Base-by-base conservation (phyloP, 1,140 invertebrate genomes). In the Macrobrachium nipponense region DNA sequence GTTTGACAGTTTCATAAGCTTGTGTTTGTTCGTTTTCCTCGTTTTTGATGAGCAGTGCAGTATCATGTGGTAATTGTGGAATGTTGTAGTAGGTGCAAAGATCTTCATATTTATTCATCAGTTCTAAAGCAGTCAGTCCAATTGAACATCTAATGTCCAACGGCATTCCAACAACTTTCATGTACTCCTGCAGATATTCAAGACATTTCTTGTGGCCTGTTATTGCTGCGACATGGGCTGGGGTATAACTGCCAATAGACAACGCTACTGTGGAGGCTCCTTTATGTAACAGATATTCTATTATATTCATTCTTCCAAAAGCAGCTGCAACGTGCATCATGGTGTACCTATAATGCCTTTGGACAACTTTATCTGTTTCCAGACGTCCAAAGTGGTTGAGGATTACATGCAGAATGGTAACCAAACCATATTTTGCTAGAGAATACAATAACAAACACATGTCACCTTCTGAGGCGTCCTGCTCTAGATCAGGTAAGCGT, bases 181-280 rank as follows among this genome's bases (percentile, higher is more conserved):
- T 43, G 15, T 18, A 73, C 8, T 17, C 72, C 36, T 44, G n/a
- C 5, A 76, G 51, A 14, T 76, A 76, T 12, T 59, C 20, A 20
- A 51, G 20, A 58, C 44, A 76, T 58, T 76, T 43, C 17, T 58
- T 76, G 44, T 76, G 73, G 7, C 73, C 73, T 11, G 36, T 58
- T n/a, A 76, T n/a, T 12, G 73, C 73, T 20, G 73, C 73, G 7
- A 76, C n/a, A 7, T 76, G 73, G 14, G 73, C 43, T 59, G 73
- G 18, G 5, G 73, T 51, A 58, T 20, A 76, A 10, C n/a, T 18
- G n/a, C 73, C 73, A 10, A 76, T 7, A 2, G n/a, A 58, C 11
- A 58, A 5, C 5, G 18, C 12, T 18, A 18, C 44, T 7, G n/a
- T 3, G 44, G 51, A 8, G 59, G 44, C 36, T 20, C 36, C 44